These are phyloP conservation scores for Hormaphis cornu DNA, from an alignment of 1,140 invertebrate genomes.

Conservation along the genomic window DNA sequence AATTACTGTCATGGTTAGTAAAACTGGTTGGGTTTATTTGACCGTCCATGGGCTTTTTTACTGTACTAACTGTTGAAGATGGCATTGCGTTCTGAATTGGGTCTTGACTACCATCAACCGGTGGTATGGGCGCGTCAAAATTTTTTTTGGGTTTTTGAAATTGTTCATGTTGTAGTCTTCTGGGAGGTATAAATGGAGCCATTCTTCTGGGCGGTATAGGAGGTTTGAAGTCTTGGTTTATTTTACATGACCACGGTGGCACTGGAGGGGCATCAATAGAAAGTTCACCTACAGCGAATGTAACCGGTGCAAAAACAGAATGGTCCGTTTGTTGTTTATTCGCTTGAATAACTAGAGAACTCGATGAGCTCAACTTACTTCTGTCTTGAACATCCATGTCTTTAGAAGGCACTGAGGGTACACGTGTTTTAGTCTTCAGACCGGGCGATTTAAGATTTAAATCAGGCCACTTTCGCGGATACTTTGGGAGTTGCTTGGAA, in stretches of 20 bases:
- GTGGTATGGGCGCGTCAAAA: conserved; percentile 1
- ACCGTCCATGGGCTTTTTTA: neutral
- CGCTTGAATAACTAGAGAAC: conserved; percentile 26
- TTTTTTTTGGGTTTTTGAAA: neutral
- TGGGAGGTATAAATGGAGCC: conserved; percentile 15
- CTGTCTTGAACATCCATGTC: conserved; percentile 22
- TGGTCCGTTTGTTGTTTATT: conserved; percentile 12
- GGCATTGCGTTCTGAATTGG: neutral
- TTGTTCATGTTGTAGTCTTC: neutral
- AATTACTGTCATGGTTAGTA: neutral
- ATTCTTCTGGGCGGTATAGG: conserved; percentile 24
- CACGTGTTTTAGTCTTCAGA: conserved; percentile 52
- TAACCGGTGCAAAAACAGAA: conserved; percentile 11
- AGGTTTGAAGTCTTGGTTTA: neutral
- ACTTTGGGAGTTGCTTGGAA: conserved; percentile 21
- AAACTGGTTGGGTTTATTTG: neutral
- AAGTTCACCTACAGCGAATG: conserved; percentile 1
- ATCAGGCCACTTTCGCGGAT: conserved; percentile 65
- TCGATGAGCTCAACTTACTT: conserved; percentile 25
- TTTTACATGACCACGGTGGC: neutral
- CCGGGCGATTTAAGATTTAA: conserved; percentile 80
- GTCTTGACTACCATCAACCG: neutral
- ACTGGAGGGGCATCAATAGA: conserved; percentile 8
- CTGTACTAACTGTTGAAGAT: neutral
- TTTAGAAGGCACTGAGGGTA: conserved; percentile 18